Evolutionary conservation across 1,140 invertebrate genomes (phyloP).

Genomic region (Ceratina australensis): DNA sequence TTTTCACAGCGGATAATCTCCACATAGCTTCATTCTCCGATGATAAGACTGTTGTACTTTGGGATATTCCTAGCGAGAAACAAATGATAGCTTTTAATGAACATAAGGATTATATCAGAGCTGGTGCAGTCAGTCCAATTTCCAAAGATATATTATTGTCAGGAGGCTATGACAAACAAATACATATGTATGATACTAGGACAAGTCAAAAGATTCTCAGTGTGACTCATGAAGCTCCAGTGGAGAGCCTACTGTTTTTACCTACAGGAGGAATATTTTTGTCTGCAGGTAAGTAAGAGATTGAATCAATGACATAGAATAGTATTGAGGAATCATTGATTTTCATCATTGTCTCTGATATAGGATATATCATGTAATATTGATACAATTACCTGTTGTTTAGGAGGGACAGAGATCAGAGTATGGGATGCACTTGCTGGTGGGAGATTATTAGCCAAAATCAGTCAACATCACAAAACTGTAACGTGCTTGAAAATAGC

Average conservation of each 20-base stretch:
- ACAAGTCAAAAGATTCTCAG: conserved; percentile 85
- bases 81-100: conserved; percentile 84
- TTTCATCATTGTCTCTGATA: no score
- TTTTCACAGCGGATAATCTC: conserved; percentile 89
- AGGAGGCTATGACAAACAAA: conserved; percentile 95
- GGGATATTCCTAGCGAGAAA: conserved; percentile 94
- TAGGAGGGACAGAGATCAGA: conserved; percentile 93
- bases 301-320: no score
- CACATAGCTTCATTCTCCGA: conserved; percentile 95
- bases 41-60: conserved; percentile 93
- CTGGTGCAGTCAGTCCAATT: conserved; percentile 88
- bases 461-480: conserved; percentile 95
- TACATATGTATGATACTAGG: conserved; percentile 94
- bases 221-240: conserved; percentile 93
- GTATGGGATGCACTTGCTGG: conserved; percentile 96
- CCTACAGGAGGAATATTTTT: conserved; percentile 94
- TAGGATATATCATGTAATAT: neutral
- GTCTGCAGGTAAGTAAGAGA: conserved; percentile 89
- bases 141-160: conserved; percentile 89
- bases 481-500: conserved; percentile 91
- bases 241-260: conserved; percentile 94
- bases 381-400: conserved; percentile 5
- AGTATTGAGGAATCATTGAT: no score
- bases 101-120: conserved; percentile 91
- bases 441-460: conserved; percentile 89